Conservation (phyloP, 2,797 vertebrate genomes). For the Microctenopoma steveboyesi region DNA sequence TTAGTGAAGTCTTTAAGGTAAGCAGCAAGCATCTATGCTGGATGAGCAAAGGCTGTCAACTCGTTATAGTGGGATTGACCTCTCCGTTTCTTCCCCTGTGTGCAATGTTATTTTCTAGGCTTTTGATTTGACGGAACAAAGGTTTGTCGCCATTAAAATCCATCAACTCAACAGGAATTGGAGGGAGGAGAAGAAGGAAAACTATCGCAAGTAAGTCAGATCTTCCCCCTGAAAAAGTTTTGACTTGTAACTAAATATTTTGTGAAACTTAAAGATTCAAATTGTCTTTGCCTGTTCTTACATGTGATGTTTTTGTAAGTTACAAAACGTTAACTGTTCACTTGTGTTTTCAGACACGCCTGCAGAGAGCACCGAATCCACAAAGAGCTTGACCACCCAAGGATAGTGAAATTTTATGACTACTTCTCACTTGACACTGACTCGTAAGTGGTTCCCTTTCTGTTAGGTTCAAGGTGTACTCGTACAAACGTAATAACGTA, state of each 20-base stretch:
- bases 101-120: constrained; percentile 81
- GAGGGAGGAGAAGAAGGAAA: constrained; percentile 99
- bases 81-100: neutral
- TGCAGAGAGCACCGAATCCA: constrained; percentile 98
- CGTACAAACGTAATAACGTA: neutral
- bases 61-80: neutral
- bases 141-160: constrained; percentile 99
- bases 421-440: constrained; percentile 96
- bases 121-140: constrained; percentile 98
- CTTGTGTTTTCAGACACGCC: constrained; percentile 87
- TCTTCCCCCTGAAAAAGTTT: neutral
- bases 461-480: neutral
- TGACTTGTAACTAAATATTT: too few relatives aligned
- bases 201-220: constrained; percentile 94
- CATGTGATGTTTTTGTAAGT: constrained; percentile 1
- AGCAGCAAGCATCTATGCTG: constrained; percentile 23
- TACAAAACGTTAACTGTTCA: neutral
- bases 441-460: constrained; percentile 88
- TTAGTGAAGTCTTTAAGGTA: constrained; percentile 99
- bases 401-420: constrained; percentile 97
- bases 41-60: too few relatives aligned
- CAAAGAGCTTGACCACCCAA: constrained; percentile 96
- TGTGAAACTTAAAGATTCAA: neutral
- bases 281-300: neutral
- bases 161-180: constrained; percentile 99